Conservation (phyloP, 2,113 vertebrate species). For the Bombycilla garrulus region DNA sequence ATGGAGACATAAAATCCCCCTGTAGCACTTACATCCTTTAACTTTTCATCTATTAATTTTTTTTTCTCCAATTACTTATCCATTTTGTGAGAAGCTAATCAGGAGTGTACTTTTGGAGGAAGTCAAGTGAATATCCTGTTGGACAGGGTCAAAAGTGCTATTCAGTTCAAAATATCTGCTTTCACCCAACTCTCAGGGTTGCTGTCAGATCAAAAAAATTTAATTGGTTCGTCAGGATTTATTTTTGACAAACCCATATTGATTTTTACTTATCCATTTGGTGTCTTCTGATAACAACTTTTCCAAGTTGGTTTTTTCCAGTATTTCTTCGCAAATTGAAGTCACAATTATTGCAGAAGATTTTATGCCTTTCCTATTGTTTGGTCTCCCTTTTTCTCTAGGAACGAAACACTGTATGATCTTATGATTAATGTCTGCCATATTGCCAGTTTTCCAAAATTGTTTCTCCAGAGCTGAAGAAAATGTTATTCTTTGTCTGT, state of each 20-base stretch:
- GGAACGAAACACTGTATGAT: background rate
- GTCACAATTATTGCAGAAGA: background rate
- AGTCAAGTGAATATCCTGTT: background rate
- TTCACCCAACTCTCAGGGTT: background rate
- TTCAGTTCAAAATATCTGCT: background rate
- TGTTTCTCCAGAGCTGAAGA: background rate
- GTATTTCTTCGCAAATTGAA: background rate
- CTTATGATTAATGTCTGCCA: background rate
- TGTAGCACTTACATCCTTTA: background rate
- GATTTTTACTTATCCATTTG: background rate
- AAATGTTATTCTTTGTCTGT: fast-evolving
- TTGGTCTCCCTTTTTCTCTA: background rate
- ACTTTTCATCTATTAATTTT: background rate
- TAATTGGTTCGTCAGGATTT: background rate
- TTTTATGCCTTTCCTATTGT: background rate
- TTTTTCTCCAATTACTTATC: background rate
- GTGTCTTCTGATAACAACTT: background rate
- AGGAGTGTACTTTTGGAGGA: background rate
- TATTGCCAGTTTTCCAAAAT: background rate
- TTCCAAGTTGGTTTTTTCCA: background rate
- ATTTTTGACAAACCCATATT: background rate
- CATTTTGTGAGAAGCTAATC: background rate
- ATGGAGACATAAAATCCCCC: background rate
- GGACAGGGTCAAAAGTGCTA: background rate
- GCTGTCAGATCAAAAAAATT: background rate